phyloP scores from a whole-genome alignment of 1,140 invertebrate genomes.

The Ostrea denselamellosa region DNA sequence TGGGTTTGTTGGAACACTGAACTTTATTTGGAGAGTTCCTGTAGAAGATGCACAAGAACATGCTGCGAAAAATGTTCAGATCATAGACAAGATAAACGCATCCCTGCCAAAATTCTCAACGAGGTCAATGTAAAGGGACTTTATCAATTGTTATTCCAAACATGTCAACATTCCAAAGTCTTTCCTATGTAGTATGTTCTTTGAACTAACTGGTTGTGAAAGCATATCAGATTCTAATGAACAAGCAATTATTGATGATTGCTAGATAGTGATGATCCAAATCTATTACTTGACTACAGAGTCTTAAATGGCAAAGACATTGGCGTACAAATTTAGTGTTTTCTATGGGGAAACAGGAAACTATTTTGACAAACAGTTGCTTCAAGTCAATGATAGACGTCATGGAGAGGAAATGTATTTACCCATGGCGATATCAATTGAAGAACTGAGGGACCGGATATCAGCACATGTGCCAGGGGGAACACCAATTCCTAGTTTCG shows the following conservation, averaged over 20 bases:
- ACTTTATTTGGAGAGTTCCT: constrained; percentile 46
- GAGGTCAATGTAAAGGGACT: constrained; percentile 44
- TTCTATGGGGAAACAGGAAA: constrained; percentile 38
- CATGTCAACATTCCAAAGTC: constrained; percentile 43
- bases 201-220: constrained; percentile 43
- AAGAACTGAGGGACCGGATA: constrained; percentile 39
- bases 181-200: constrained; percentile 42
- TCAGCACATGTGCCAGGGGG: constrained; percentile 21
- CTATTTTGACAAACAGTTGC: constrained; percentile 45
- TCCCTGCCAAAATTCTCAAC: constrained; percentile 45
- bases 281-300: constrained; percentile 35
- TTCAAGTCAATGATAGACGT: constrained; percentile 32
- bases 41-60: constrained; percentile 40
- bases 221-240: not conserved
- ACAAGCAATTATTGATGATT: constrained; percentile 24
- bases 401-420: constrained; percentile 45
- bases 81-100: constrained; percentile 12
- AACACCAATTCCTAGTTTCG: constrained; percentile 14
- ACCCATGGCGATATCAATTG: constrained; percentile 34
- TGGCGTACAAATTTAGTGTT: constrained; percentile 13
- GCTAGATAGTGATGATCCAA: constrained; percentile 41
- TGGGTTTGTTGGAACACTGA: constrained; percentile 40
- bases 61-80: not conserved
- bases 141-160: constrained; percentile 42
- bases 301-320: constrained; percentile 43